A percentile compares a stretch with the other conserved stretches of the same genome.
Conservation (phyloP, 2,113 vertebrate genomes). For the Heterotis niloticus region DNA sequence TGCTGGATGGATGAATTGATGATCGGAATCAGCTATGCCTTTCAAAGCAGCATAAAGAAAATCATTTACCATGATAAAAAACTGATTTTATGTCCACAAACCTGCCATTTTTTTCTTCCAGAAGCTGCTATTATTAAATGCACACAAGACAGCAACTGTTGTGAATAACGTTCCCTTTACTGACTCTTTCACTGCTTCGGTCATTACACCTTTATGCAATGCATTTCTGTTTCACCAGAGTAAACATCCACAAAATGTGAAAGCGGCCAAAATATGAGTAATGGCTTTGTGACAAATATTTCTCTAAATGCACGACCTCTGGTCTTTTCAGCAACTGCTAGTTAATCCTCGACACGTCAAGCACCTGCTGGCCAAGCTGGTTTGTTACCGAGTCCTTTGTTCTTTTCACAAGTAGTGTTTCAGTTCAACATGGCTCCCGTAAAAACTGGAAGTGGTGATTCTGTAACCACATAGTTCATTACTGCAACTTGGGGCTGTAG, state of each 20-base stretch:
- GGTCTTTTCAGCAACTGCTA: neutral
- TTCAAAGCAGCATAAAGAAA: too few species aligned
- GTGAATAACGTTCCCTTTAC: neutral
- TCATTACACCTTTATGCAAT: neutral
- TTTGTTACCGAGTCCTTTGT: too few species aligned
- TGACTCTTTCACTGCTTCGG: neutral
- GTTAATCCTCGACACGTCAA: too few species aligned
- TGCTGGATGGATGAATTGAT: too few species aligned
- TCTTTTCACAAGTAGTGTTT: too few species aligned
- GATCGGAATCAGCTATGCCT: too few species aligned
- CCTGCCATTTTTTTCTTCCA: neutral
- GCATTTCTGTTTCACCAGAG: neutral
- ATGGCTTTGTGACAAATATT: constrained; percentile 3
- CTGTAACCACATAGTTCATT: too few species aligned
- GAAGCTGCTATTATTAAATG: neutral
- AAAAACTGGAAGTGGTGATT: too few species aligned
- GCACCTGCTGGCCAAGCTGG: too few species aligned
- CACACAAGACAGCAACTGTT: neutral
- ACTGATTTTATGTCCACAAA: neutral
- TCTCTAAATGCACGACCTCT: neutral
- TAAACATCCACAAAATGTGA: constrained; percentile 1
- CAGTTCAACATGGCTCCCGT: too few species aligned
- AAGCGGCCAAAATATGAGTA: neutral
- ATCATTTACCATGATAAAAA: too few species aligned
- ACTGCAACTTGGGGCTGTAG: too few species aligned